phyloP scores from a whole-genome alignment of 2,797 vertebrate species.

The Taenioides sp. region DNA sequence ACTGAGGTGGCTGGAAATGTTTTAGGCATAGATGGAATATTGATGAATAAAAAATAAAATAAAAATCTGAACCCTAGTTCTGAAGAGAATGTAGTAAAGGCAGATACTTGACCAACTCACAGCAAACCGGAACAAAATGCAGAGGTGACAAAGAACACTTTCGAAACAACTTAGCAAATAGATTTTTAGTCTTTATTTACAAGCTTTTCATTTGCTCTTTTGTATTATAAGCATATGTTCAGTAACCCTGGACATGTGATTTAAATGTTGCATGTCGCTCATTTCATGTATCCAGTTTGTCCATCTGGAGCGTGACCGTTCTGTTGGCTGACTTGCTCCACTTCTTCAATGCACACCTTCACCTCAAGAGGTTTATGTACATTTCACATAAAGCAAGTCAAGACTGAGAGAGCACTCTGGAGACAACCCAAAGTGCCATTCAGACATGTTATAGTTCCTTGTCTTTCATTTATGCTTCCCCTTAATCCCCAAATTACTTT shows the following conservation, averaged over 20 bases:
- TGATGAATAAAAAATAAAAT: not conserved
- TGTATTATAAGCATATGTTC: conserved; percentile 87
- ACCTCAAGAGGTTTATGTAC: conserved; percentile 62
- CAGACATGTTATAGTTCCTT: conserved; percentile 57
- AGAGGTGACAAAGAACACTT: not conserved
- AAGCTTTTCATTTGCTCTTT: conserved; percentile 92
- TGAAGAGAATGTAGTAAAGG: not conserved
- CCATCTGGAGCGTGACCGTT: conserved; percentile 59
- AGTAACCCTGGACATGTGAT: conserved; percentile 72
- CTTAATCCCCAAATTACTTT: conserved; percentile 71
- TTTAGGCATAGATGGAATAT: not conserved
- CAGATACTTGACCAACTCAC: not conserved
- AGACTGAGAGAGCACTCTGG: conserved; percentile 61
- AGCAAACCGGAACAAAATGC: not conserved
- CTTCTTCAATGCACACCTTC: conserved; percentile 62
- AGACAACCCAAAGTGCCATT: conserved; percentile 58
- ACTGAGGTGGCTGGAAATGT: no score
- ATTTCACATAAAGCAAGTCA: conserved; percentile 68
- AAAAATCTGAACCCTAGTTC: no score
- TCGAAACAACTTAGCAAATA: conserved; percentile 68
- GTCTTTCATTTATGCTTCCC: conserved; percentile 63
- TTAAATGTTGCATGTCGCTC: conserved; percentile 73
- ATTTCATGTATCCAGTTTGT: conserved; percentile 60
- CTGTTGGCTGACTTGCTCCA: conserved; percentile 55
- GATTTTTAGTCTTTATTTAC: conserved; percentile 90